Evolutionary conservation across 2,797 vertebrate genomes (phyloP).

Genomic region (Ispidina lecontei): DNA sequence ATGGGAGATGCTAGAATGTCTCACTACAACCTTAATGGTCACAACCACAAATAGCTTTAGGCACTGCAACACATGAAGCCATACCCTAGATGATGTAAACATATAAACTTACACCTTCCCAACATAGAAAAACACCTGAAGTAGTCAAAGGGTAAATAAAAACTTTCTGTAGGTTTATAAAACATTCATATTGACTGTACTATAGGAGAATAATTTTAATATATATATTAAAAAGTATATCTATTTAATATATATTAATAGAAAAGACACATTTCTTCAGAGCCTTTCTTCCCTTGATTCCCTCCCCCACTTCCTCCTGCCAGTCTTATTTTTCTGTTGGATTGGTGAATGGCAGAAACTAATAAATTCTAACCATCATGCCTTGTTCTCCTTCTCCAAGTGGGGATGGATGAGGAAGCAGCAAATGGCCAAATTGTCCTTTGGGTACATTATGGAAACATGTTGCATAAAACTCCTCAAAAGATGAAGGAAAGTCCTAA

Average conservation of each 20-base stretch:
- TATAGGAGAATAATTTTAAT: not conserved
- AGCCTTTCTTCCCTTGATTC: not conserved
- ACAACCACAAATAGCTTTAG: not conserved
- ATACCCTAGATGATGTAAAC: not conserved
- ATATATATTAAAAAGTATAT: too few species aligned
- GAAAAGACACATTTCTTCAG: not conserved
- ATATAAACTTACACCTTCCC: not conserved
- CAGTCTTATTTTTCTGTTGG: not conserved
- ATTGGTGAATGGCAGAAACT: not conserved
- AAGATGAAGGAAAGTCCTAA: not conserved
- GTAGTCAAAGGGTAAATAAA: not conserved
- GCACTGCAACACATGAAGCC: not conserved
- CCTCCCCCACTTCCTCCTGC: accelerated
- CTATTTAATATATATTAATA: too few species aligned
- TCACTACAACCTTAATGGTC: not conserved
- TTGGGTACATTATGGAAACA: not conserved
- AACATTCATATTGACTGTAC: not conserved
- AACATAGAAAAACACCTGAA: not conserved
- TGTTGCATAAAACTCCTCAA: not conserved
- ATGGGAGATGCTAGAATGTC: not conserved
- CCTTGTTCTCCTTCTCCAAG: not conserved
- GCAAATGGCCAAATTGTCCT: not conserved
- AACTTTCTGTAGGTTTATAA: not conserved
- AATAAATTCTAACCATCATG: not conserved
- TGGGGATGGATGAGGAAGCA: not conserved